Evolutionary conservation across 2,113 vertebrate genomes (phyloP), one percentile per base, ranked within the genome.

Genomic region (Corvus hawaiiensis): DNA sequence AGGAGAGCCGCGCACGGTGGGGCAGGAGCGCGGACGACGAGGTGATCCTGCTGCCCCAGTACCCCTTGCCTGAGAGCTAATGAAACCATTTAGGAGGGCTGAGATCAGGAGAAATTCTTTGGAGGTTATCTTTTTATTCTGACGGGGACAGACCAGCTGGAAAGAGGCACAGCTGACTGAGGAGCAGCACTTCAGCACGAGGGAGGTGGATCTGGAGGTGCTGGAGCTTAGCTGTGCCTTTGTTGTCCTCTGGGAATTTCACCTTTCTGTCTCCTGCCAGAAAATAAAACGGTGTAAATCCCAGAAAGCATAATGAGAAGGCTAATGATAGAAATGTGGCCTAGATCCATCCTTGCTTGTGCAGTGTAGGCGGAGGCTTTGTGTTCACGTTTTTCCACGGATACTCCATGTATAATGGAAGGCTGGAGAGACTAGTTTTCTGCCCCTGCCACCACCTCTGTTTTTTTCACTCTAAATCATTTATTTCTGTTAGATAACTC

Each of bases 21-120:
- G 97, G 79, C 92, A 88, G 86, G 44, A 94, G 86, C 7, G 26
- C 90, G 0, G 98, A 98, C 3, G 98, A 98, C 17, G 97, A 99
- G 97, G 99, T 99, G 74, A 97, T 68, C 44, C 73, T 54, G 12
- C 26, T 26, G 44, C 63, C 62, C 39, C 51, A 1, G 3, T 33
- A 41, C 43, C 20, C 35, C 0, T 11, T 37, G 28, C 27, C 43
- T 35, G 66, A 67, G 56, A 58, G 84, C 19, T 76, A 3, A 10
- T 8, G 11, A 33, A 67, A 6, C 24, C n/a, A 0, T 8, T 51
- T 10, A 26, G 93, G 54, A 48, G 21, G 39, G 35, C 54, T 46
- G 84, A 68, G 56, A 22, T 21, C 6, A 11, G 43, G 59, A 74
- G 71, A 43, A 24, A 9, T 37, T n/a, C 46, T 27, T 17, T 1